These are phyloP conservation scores for Balearica regulorum DNA, from an alignment of 2,797 vertebrate species.

Conservation along the genomic window DNA sequence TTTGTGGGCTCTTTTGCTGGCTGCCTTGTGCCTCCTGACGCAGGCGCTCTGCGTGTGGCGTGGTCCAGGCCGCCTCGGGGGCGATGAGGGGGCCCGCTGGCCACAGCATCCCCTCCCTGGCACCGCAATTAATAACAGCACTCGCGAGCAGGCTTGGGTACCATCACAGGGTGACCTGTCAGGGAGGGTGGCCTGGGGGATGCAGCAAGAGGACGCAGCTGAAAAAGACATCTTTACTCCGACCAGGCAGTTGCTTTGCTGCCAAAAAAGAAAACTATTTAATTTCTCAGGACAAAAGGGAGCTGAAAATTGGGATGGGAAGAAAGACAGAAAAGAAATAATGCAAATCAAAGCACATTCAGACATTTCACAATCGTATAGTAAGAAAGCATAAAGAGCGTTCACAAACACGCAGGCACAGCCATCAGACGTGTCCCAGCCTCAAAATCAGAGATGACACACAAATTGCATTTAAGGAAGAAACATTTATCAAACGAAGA, in stretches of 20 bases:
- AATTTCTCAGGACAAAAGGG: slow-evolving; percentile 39
- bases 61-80: not conserved
- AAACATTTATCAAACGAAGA: not conserved
- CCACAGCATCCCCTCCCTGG: not conserved
- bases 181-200: not conserved
- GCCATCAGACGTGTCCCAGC: not conserved
- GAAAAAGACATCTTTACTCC: not conserved
- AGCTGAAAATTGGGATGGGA: slow-evolving; percentile 22
- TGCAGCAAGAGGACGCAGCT: not conserved
- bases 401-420: not conserved
- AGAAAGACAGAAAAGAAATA: slow-evolving; percentile 30
- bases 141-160: not conserved
- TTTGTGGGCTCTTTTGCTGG: slow-evolving; percentile 21
- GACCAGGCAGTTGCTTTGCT: not conserved
- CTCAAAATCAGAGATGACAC: not conserved
- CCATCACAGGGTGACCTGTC: not conserved
- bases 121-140: accelerated
- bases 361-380: slow-evolving; percentile 7
- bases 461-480: not conserved
- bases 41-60: not conserved
- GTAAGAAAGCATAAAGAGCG: not conserved
- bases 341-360: slow-evolving; percentile 20
- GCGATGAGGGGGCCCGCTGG: not conserved
- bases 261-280: slow-evolving; percentile 15
- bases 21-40: not conserved